These are phyloP conservation scores for Andrena marginata DNA, from an alignment of 2,888 invertebrate species.

Conservation along the genomic window DNA sequence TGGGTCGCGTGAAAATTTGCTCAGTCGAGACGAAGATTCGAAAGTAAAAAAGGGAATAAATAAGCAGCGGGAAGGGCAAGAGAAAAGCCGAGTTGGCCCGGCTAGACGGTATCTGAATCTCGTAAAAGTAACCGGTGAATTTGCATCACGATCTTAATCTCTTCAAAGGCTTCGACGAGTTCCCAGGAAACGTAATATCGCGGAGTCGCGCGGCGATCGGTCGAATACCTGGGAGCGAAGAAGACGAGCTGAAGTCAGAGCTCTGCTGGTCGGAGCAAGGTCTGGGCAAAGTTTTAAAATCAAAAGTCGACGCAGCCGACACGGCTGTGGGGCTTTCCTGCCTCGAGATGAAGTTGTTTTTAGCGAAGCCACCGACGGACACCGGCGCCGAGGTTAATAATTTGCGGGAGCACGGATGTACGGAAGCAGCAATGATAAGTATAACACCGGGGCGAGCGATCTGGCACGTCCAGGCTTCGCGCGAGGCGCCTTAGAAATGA, in stretches of 20 bases:
- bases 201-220: conserved; percentile 4
- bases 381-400: conserved; percentile 69
- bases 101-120: conserved; percentile 2
- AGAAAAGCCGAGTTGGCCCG: not conserved
- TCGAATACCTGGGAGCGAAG: conserved; percentile 2
- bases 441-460: conserved; percentile 71
- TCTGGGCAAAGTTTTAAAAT: conserved; percentile 26
- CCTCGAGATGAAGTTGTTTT: conserved; percentile 59
- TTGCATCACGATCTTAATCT: conserved; percentile 34
- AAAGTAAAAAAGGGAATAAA: no score
- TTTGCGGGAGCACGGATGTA: conserved; percentile 65
- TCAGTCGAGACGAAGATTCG: not conserved
- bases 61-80: not conserved
- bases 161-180: not conserved
- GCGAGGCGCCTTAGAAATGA: conserved; percentile 81
- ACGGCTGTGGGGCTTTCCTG: not conserved
- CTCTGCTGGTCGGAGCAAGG: not conserved
- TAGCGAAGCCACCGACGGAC: conserved; percentile 42
- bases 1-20: not conserved
- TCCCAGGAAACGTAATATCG: conserved; percentile 26
- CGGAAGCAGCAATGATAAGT: conserved; percentile 69
- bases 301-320: not conserved
- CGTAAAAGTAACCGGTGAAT: conserved; percentile 1
- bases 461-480: conserved; percentile 77
- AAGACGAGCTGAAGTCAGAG: not conserved